phyloP scores from a whole-genome alignment of 1,140 invertebrate species.

The Pogonus chalceus region DNA sequence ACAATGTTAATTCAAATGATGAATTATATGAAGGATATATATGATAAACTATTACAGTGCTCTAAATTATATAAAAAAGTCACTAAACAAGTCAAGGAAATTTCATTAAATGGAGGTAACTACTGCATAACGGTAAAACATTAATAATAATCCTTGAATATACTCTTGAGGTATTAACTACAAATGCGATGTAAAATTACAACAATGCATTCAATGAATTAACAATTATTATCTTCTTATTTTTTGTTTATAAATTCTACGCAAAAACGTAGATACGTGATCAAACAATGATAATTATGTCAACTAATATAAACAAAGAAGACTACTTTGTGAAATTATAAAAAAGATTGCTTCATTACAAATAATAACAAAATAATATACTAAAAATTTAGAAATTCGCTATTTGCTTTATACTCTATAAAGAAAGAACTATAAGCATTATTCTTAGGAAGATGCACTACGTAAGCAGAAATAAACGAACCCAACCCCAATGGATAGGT shows the following conservation, averaged over 20 bases:
- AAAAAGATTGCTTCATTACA: slow-evolving; percentile 9
- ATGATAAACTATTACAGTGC: no score
- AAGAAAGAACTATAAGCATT: slow-evolving; percentile 4
- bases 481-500: slow-evolving; percentile 14
- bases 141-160: no score
- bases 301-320: not conserved
- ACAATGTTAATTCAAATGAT: not conserved
- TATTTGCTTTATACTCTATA: not conserved
- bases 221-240: no score
- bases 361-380: not conserved
- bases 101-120: no score
- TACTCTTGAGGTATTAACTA: no score
- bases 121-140: no score
- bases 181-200: no score
- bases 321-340: not conserved
- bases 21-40: slow-evolving; percentile 6
- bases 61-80: no score
- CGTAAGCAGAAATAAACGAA: slow-evolving; percentile 15
- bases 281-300: not conserved
- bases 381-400: not conserved
- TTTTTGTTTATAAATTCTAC: no score
- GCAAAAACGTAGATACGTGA: not conserved
- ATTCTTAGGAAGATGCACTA: slow-evolving; percentile 10
- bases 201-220: no score
- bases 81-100: no score